Evolutionary conservation across 2,797 vertebrate genomes (phyloP).

Genomic region (Benthosema pterotum): DNA sequence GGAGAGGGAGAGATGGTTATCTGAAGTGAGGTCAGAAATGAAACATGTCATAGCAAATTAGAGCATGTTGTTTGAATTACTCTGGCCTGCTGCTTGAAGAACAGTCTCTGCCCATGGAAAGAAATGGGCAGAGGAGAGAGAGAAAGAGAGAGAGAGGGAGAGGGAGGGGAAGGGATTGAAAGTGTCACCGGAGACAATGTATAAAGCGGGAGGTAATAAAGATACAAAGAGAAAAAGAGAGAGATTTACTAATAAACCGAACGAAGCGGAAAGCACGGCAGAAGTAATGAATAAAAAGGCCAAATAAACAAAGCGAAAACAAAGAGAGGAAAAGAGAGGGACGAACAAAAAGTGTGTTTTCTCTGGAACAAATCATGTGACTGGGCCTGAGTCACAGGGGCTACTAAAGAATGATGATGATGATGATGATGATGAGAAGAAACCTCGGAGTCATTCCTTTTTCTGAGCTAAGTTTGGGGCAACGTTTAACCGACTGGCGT

Average conservation of each 20-base stretch:
- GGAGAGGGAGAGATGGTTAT: slow-evolving; percentile 79
- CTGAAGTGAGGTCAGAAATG: slow-evolving; percentile 85
- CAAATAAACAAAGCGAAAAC: background rate
- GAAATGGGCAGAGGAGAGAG: slow-evolving; percentile 48
- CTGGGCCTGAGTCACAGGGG: slow-evolving; percentile 81
- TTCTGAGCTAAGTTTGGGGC: slow-evolving; percentile 81
- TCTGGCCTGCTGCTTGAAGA: slow-evolving; percentile 71
- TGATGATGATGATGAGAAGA: slow-evolving; percentile 76
- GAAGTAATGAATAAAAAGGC: too few species aligned
- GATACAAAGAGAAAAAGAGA: slow-evolving; percentile 2
- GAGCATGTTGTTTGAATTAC: slow-evolving; percentile 84
- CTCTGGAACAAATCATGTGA: slow-evolving; percentile 86
- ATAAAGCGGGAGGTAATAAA: background rate
- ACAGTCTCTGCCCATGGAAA: slow-evolving; percentile 47
- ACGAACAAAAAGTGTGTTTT: slow-evolving; percentile 74
- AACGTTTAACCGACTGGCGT: slow-evolving; percentile 83
- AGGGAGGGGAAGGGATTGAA: slow-evolving; percentile 1
- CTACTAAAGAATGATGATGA: slow-evolving; percentile 79
- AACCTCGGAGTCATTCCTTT: slow-evolving; percentile 78
- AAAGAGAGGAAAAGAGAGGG: slow-evolving; percentile 11
- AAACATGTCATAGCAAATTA: slow-evolving; percentile 88
- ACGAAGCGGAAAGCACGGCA: too few species aligned
- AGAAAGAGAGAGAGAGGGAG: slow-evolving; percentile 45
- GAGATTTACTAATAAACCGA: too few species aligned
- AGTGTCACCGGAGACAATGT: background rate